phyloP scores from a whole-genome alignment of 2,797 vertebrate genomes.

The Gymnocypris eckloni region DNA sequence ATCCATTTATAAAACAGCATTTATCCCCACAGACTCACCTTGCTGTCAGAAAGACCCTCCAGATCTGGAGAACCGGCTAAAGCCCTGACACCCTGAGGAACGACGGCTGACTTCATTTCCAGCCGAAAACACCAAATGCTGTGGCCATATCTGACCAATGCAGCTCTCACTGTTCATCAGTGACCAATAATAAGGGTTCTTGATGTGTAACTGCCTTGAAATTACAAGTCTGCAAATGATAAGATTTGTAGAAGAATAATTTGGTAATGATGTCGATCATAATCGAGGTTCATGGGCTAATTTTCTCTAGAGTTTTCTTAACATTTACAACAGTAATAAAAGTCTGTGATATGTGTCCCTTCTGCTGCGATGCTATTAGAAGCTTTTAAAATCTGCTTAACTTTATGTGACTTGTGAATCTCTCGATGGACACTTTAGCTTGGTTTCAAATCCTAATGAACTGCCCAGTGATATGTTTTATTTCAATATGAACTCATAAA shows the following conservation, averaged over 20 bases:
- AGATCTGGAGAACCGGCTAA: conserved; percentile 44
- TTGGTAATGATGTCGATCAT: background rate
- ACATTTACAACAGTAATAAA: conserved; percentile 22
- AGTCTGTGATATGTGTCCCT: background rate
- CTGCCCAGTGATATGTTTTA: background rate
- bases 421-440: background rate
- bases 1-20: conserved; percentile 20
- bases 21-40: conserved; percentile 47
- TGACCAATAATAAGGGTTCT: background rate
- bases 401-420: conserved; percentile 3
- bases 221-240: background rate
- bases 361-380: background rate
- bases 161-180: background rate
- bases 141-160: background rate
- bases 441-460: background rate
- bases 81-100: conserved; percentile 52
- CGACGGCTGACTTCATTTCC: conserved; percentile 11
- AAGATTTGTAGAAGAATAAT: background rate
- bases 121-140: background rate
- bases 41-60: conserved; percentile 48
- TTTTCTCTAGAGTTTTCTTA: background rate
- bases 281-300: background rate
- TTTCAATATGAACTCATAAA: background rate
- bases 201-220: background rate
- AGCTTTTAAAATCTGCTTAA: conserved; percentile 5